These are phyloP conservation scores for Sphinx pinastri DNA, from an alignment of 2,888 invertebrate genomes.

Conservation along the genomic window DNA sequence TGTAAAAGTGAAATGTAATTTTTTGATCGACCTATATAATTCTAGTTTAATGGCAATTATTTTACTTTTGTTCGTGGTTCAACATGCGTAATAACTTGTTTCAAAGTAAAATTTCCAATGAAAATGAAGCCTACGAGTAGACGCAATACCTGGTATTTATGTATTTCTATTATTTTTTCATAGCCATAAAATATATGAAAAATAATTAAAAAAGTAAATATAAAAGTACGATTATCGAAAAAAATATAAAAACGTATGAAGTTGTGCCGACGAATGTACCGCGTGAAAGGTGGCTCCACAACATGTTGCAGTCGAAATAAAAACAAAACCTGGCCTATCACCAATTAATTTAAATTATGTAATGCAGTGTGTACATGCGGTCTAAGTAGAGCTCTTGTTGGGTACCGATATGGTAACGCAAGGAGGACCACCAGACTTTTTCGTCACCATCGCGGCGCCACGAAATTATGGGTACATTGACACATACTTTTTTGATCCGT, in stretches of 20 bases:
- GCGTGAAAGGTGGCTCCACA: slow-evolving; percentile 45
- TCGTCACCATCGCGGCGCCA: too few species aligned
- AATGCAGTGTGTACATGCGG: background rate
- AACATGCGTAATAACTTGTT: background rate
- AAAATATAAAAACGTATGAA: slow-evolving; percentile 28
- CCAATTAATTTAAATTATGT: slow-evolving; percentile 17
- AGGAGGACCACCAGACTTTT: background rate
- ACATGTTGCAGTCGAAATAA: slow-evolving; percentile 43
- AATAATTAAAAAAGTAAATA: too few species aligned
- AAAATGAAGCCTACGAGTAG: too few species aligned
- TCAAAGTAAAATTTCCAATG: too few species aligned
- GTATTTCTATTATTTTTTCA: too few species aligned
- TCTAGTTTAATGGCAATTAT: background rate
- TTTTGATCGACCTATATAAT: too few species aligned
- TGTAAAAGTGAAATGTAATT: too few species aligned
- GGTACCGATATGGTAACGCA: background rate
- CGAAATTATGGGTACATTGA: too few species aligned
- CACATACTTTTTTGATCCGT: too few species aligned
- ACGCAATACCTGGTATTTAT: too few species aligned
- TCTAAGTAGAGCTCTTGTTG: background rate
- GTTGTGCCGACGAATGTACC: slow-evolving; percentile 32
- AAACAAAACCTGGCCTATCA: slow-evolving; percentile 34
- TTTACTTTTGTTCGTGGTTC: too few species aligned
- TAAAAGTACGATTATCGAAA: background rate
- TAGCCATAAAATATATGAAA: too few species aligned